phyloP scores from a whole-genome alignment of 2,888 invertebrate genomes.

The Oscheius onirici region DNA sequence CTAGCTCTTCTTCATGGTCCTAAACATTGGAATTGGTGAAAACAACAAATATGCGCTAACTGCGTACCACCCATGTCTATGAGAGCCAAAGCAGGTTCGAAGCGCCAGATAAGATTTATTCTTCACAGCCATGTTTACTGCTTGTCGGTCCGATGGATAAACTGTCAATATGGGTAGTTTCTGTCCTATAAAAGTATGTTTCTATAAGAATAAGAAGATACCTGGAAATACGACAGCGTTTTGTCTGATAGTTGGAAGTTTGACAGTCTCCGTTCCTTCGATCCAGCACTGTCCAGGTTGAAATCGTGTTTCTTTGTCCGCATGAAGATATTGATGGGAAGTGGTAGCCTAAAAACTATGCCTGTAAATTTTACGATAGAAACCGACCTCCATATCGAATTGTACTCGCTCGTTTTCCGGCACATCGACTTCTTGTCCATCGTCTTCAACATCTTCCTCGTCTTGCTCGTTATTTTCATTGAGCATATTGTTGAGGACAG shows the following conservation, averaged over 20 bases:
- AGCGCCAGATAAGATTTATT: constrained; percentile 3
- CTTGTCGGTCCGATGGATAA: constrained; percentile 5
- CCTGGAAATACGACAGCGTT: constrained; percentile 19
- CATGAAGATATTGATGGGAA: constrained; percentile 10
- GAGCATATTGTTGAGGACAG: too few species aligned
- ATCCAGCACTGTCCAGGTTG: not conserved
- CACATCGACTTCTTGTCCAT: not conserved
- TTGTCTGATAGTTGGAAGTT: not conserved
- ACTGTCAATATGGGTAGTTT: constrained; percentile 4
- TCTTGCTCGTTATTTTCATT: not conserved
- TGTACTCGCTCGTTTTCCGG: not conserved
- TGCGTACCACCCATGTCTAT: not conserved
- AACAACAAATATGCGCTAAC: not conserved
- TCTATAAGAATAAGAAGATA: not conserved
- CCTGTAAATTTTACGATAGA: too few species aligned
- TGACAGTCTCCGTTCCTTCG: not conserved
- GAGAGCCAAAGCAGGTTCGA: not conserved
- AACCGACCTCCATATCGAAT: constrained; percentile 9
- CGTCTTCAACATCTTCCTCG: not conserved
- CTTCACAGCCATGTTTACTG: not conserved
- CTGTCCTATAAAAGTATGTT: constrained; percentile 8
- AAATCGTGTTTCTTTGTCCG: not conserved
- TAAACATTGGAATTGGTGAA: not conserved
- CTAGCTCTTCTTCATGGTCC: not conserved
- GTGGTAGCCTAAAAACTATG: constrained; percentile 11